Conservation (phyloP, 2,113 vertebrate species). For the Crotophaga sulcirostris region DNA sequence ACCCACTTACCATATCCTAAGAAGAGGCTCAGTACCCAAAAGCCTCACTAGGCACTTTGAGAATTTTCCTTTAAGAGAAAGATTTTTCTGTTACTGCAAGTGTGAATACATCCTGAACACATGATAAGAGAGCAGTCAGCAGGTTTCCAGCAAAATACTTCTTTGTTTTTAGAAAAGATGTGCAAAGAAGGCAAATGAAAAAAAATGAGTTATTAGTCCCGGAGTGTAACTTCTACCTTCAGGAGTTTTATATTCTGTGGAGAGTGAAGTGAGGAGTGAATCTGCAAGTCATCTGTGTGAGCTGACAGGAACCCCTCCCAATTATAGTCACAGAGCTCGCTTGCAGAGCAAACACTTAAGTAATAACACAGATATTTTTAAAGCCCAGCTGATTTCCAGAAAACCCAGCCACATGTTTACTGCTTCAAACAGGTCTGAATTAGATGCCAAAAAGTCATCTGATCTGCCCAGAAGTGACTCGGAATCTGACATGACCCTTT, state of each 20-base stretch:
- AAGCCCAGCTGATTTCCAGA: constrained; percentile 36
- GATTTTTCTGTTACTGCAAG: not conserved
- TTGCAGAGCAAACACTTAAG: constrained; percentile 2
- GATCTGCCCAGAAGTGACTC: constrained; percentile 5
- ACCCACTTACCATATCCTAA: not conserved
- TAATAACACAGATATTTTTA: constrained; percentile 33
- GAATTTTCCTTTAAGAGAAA: not conserved
- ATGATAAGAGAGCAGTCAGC: not conserved
- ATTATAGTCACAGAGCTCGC: not conserved
- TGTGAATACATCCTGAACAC: not conserved
- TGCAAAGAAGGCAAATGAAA: not conserved
- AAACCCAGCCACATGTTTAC: not conserved
- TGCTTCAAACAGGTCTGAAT: not conserved
- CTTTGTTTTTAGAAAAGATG: not conserved
- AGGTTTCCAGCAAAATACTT: not conserved
- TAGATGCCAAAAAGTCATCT: constrained; percentile 7
- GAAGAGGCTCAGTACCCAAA: not conserved
- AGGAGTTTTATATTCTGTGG: not conserved
- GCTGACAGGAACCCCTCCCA: not conserved
- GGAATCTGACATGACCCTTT: constrained; percentile 43
- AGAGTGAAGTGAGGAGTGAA: not conserved
- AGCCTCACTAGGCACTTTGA: not conserved
- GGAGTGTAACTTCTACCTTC: not conserved
- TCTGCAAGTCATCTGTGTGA: not conserved
- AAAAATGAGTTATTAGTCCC: not conserved